A percentile compares a stretch with the other conserved stretches of the same genome.
phyloP scores from a whole-genome alignment of 2,888 invertebrate species.

The Orgyia antiqua region DNA sequence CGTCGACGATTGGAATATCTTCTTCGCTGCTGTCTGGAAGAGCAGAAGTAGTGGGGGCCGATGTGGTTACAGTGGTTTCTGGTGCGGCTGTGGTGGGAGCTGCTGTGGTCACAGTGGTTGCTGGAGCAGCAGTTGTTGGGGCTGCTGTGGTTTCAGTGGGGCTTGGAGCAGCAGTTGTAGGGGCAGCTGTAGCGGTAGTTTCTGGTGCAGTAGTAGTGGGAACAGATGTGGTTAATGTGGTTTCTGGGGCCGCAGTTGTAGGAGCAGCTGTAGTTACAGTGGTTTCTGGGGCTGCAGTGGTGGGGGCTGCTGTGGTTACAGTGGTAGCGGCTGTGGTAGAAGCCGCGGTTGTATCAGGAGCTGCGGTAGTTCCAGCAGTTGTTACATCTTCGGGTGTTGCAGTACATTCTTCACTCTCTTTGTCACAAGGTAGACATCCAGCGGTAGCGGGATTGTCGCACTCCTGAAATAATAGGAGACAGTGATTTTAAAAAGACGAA shows the following conservation, averaged over 20 bases:
- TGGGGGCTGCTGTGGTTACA: neutral
- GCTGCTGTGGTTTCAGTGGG: no score
- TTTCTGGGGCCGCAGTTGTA: neutral
- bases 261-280: neutral
- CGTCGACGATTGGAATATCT: neutral
- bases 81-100: neutral
- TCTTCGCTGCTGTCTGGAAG: neutral
- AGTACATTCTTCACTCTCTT: neutral
- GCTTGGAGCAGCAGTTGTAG: neutral
- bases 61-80: neutral
- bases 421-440: constrained; percentile 15
- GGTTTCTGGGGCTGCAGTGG: neutral
- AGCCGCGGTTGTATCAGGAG: neutral
- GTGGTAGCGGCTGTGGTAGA: neutral
- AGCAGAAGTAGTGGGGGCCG: neutral
- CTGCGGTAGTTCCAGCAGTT: no score
- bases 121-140: neutral
- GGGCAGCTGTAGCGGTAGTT: neutral
- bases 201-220: neutral
- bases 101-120: neutral
- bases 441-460: constrained; percentile 29
- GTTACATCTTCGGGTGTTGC: neutral
- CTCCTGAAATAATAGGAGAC: constrained; percentile 14
- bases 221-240: neutral
- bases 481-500: neutral